phyloP scores from a whole-genome alignment of 2,888 invertebrate species.

The Acleris cristana region DNA sequence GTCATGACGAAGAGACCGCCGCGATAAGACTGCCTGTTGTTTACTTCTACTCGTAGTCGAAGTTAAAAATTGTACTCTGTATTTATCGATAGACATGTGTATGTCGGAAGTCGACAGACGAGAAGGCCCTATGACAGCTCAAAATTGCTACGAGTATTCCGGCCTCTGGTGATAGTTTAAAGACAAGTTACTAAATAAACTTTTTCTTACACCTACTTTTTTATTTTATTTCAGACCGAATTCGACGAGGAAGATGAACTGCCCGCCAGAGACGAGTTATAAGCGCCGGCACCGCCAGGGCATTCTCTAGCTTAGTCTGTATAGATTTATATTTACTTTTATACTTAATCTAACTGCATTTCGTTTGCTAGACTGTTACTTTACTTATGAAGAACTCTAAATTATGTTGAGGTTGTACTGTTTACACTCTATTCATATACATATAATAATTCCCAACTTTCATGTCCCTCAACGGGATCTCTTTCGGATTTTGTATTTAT shows the following conservation, averaged over 20 bases:
- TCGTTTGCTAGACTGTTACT: constrained; percentile 69
- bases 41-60: no score
- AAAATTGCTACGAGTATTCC: no score
- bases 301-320: constrained; percentile 77
- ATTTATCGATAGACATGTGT: no score
- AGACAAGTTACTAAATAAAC: no score
- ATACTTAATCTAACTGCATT: constrained; percentile 67
- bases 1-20: no score
- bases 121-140: no score
- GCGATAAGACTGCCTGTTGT: no score
- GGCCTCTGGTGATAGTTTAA: no score
- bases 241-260: constrained; percentile 89
- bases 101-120: no score
- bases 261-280: constrained; percentile 91
- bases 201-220: background rate
- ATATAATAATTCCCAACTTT: constrained; percentile 30
- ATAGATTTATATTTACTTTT: constrained; percentile 75
- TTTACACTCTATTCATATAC: constrained; percentile 27
- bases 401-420: constrained; percentile 53
- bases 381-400: constrained; percentile 51
- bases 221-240: constrained; percentile 67
- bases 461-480: constrained; percentile 6
- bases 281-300: constrained; percentile 72
- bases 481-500: constrained; percentile 2
- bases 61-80: no score